A percentile compares a stretch with the other conserved stretches of the same genome.
These are phyloP conservation scores for Phalacrocorax carbo DNA, from an alignment of 2,113 vertebrate species.

Conservation along the genomic window DNA sequence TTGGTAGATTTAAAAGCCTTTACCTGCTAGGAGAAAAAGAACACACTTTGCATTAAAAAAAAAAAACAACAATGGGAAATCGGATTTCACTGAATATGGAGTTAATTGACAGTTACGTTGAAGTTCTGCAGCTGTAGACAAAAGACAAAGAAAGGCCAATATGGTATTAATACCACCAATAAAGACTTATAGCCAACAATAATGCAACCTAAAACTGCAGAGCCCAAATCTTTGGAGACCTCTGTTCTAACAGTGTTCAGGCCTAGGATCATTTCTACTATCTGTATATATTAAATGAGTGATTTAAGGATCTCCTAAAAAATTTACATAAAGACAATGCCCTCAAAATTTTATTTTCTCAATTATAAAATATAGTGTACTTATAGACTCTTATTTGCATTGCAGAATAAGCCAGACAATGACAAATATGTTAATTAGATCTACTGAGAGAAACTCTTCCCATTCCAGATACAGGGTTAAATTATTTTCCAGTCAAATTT, in stretches of 20 bases:
- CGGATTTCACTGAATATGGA: neutral
- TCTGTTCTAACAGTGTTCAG: neutral
- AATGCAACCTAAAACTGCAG: neutral
- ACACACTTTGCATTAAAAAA: neutral
- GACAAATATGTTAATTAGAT: neutral
- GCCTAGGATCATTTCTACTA: neutral
- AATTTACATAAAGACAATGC: neutral
- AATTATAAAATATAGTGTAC: neutral
- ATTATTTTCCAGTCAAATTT: neutral
- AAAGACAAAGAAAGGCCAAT: neutral
- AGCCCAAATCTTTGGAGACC: neutral
- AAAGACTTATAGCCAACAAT: neutral
- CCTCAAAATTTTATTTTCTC: neutral
- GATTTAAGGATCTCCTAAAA: neutral
- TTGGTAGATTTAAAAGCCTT: neutral
- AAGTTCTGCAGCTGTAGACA: neutral
- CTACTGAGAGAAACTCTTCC: neutral
- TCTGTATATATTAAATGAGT: neutral
- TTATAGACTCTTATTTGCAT: neutral
- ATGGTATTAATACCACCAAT: neutral
- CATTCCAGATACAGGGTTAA: neutral
- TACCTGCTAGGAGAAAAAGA: neutral
- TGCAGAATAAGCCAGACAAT: neutral
- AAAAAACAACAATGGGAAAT: neutral
- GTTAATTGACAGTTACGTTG: neutral